These are phyloP conservation scores for Aegotheles bennettii DNA, from an alignment of 2,113 vertebrate species.

Conservation along the genomic window DNA sequence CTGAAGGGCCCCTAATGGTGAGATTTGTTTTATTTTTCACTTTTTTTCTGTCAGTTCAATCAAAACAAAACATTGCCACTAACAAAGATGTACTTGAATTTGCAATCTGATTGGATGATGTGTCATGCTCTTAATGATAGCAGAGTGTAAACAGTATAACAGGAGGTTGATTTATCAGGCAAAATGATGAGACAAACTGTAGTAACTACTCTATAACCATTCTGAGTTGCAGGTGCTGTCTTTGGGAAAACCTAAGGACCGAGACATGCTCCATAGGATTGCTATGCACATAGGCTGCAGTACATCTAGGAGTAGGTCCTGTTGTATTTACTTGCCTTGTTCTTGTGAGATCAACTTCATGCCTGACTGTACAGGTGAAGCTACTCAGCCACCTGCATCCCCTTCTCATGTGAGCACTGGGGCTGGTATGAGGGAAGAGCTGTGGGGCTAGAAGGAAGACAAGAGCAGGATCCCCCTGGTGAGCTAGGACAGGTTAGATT, in stretches of 20 bases:
- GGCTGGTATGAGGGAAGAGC: neutral
- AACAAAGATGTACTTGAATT: neutral
- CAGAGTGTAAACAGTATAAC: neutral
- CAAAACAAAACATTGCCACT: neutral
- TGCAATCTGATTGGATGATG: neutral
- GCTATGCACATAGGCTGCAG: no score
- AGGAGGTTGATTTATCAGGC: neutral
- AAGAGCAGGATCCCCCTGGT: neutral
- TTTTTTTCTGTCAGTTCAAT: neutral
- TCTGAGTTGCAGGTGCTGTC: neutral
- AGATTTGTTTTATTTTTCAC: neutral
- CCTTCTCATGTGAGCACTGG: accelerated
- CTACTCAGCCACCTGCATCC: accelerated
- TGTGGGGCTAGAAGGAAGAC: neutral
- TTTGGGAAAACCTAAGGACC: neutral
- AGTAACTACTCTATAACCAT: neutral
- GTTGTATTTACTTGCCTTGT: neutral
- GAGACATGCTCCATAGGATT: neutral
- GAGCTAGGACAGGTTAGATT: neutral
- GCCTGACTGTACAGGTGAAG: neutral
- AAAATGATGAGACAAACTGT: neutral
- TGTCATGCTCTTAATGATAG: neutral
- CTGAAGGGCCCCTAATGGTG: neutral
- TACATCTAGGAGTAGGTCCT: accelerated
- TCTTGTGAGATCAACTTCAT: neutral